A percentile compares a stretch with the other conserved stretches of the same genome.
Conservation (phyloP, 1,140 invertebrate species). For the Drosophila littoralis region DNA sequence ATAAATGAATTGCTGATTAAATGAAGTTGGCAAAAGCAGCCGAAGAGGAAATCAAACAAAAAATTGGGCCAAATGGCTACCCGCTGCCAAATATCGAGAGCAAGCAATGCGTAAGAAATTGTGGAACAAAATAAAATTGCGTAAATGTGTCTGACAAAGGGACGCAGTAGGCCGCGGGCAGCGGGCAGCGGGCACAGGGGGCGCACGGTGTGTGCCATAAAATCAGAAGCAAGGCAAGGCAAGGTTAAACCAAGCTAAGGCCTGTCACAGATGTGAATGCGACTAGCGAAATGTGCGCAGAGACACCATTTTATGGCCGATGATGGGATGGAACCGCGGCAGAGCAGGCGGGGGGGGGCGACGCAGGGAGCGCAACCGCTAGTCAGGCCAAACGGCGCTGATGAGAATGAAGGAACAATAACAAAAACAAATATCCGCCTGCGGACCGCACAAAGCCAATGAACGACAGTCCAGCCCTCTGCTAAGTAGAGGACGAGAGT, state of each 20-base stretch:
- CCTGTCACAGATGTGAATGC: slow-evolving; percentile 58
- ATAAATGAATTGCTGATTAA: slow-evolving; percentile 75
- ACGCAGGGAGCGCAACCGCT: slow-evolving; percentile 1
- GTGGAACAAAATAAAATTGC: slow-evolving; percentile 71
- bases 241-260: slow-evolving; percentile 54
- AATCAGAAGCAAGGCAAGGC: slow-evolving; percentile 31
- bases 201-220: slow-evolving; percentile 21
- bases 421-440: slow-evolving; percentile 73
- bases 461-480: slow-evolving; percentile 52
- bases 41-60: slow-evolving; percentile 2
- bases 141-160: slow-evolving; percentile 44
- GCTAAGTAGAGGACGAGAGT: background rate
- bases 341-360: background rate
- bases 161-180: slow-evolving; percentile 10
- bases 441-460: slow-evolving; percentile 62
- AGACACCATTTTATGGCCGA: slow-evolving; percentile 72
- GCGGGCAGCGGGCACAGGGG: too few relatives aligned
- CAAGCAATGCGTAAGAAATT: slow-evolving; percentile 60
- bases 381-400: slow-evolving; percentile 48
- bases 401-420: slow-evolving; percentile 69
- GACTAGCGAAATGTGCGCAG: slow-evolving; percentile 61
- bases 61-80: slow-evolving; percentile 41
- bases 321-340: slow-evolving; percentile 34
- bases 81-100: slow-evolving; percentile 45
- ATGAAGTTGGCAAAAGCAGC: slow-evolving; percentile 54